phyloP scores from a whole-genome alignment of 2,888 invertebrate genomes.

The Pyrrhia umbra region DNA sequence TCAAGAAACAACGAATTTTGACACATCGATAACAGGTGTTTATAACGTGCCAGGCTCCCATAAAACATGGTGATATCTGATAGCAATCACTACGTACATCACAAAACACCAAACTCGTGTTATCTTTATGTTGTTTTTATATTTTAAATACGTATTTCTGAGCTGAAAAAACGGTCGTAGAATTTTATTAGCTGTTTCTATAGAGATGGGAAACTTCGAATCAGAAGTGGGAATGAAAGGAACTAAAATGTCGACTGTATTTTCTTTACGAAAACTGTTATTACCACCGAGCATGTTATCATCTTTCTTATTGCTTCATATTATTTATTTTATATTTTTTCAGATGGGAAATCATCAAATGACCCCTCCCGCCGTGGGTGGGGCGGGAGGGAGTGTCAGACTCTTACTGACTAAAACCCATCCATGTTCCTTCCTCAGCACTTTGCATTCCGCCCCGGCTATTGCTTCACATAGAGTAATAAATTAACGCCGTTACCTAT shows the following conservation, averaged over 20 bases:
- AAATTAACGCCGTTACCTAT: too few species aligned
- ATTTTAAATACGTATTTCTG: conserved; percentile 40
- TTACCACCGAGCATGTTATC: too few species aligned
- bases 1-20: background rate
- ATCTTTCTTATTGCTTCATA: too few species aligned
- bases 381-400: too few species aligned
- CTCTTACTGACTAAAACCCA: too few species aligned
- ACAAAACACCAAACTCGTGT: conserved; percentile 16
- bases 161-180: conserved; percentile 4
- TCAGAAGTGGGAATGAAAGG: background rate
- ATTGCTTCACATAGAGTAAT: too few species aligned
- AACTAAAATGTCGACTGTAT: background rate
- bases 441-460: too few species aligned
- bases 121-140: conserved; percentile 31
- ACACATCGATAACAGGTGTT: conserved; percentile 24
- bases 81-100: conserved; percentile 13
- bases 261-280: too few species aligned
- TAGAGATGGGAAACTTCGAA: background rate
- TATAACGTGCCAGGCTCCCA: conserved; percentile 23
- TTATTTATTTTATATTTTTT: too few species aligned
- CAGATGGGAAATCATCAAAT: too few species aligned
- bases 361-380: too few species aligned
- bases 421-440: too few species aligned
- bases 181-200: background rate
- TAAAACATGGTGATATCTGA: conserved; percentile 41